A percentile compares a stretch with the other conserved stretches of the same genome.
phyloP scores from a whole-genome alignment of 2,113 vertebrate genomes.

The Stigmatopora nigra region DNA sequence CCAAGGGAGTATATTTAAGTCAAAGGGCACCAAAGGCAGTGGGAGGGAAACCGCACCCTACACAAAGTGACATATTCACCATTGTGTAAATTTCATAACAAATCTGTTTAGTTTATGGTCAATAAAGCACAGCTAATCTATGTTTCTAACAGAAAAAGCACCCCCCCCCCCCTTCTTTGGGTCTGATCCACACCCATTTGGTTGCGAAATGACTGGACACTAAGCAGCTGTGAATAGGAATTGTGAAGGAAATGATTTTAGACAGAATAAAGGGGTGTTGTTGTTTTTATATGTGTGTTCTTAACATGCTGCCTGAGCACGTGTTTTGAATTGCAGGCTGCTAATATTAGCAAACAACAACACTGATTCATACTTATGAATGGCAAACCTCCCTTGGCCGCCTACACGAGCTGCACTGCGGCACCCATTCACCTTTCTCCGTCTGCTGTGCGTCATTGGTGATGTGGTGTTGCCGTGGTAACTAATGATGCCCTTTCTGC shows the following conservation, averaged over 20 bases:
- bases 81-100: constrained; percentile 12
- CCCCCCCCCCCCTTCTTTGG: constrained; percentile 3
- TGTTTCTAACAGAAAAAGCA: constrained; percentile 16
- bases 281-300: constrained; percentile 2
- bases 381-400: constrained; percentile 11
- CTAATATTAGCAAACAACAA: constrained; percentile 5
- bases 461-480: constrained; percentile 70
- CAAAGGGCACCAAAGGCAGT: constrained; percentile 25
- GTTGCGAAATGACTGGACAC: constrained; percentile 54
- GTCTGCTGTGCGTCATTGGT: constrained; percentile 57
- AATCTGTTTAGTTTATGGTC: constrained; percentile 22
- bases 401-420: constrained; percentile 53
- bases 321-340: neutral
- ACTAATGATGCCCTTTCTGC: constrained; percentile 64
- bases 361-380: constrained; percentile 18
- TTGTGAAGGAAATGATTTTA: constrained; percentile 18
- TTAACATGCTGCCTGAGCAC: neutral
- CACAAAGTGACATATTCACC: constrained; percentile 23
- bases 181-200: constrained; percentile 43
- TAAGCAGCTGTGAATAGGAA: constrained; percentile 39
- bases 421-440: constrained; percentile 54
- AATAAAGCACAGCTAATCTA: constrained; percentile 27
- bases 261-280: constrained; percentile 15
- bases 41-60: neutral
- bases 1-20: constrained; percentile 7